A percentile compares a stretch with the other conserved stretches of the same genome.
Evolutionary conservation across 2,797 vertebrate genomes (phyloP).

Genomic region (Austrolebias charrua): DNA sequence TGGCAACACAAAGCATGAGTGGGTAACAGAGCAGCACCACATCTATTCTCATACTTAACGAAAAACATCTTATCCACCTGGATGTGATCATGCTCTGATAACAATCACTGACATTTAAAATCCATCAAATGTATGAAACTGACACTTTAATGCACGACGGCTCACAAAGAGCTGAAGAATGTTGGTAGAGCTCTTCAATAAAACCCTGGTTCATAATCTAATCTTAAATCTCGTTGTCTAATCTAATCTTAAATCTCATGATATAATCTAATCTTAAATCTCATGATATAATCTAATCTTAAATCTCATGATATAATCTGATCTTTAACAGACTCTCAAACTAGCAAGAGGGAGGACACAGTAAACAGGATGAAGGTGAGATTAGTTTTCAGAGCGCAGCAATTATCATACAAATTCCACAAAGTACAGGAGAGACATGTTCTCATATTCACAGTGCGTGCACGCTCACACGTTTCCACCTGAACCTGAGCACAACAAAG

Average conservation of each 20-base stretch:
- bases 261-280: no score
- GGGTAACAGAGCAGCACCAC: constrained; percentile 16
- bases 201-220: constrained; percentile 30
- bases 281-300: no score
- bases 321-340: no score
- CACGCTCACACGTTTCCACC: constrained; percentile 19
- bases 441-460: constrained; percentile 18
- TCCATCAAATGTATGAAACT: constrained; percentile 39
- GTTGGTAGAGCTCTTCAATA: constrained; percentile 44
- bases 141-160: constrained; percentile 44
- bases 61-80: constrained; percentile 15
- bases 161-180: constrained; percentile 30
- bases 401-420: constrained; percentile 69
- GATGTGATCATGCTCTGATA: constrained; percentile 40
- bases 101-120: constrained; percentile 32
- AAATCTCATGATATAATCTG: no score
- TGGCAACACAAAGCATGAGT: constrained; percentile 31
- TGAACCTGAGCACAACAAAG: constrained; percentile 51
- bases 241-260: constrained; percentile 43
- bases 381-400: constrained; percentile 69
- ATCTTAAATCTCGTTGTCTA: constrained; percentile 25
- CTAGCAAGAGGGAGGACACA: constrained; percentile 51
- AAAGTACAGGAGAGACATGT: constrained; percentile 43
- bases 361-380: constrained; percentile 61
- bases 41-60: constrained; percentile 4